Base-by-base conservation (phyloP, 37 sponge, comb jelly and placozoan genomes). In the Haliclona indistincta region DNA sequence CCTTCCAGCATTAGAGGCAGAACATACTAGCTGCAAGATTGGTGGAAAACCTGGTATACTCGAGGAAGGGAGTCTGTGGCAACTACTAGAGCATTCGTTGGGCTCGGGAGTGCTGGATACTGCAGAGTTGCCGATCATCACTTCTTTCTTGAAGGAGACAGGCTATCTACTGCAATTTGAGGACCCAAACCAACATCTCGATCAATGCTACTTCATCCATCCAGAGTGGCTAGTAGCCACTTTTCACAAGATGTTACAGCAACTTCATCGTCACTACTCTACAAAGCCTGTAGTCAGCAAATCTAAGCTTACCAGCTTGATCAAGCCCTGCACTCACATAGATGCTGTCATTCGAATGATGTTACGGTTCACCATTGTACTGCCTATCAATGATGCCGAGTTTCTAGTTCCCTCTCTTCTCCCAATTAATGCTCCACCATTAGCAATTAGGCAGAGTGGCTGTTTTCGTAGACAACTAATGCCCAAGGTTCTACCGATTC, bases 391-490 rank as follows among this genome's bases (percentile, higher is more conserved):
- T 5, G 38, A 30, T 17, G 33, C 56, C 19, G 76, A 63, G 34
- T 75, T 54, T 55, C 66, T 87, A 37, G 44, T 92, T 35, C 88
- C 88, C n/a, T 80, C 68, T 25, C 88, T 92, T 25, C 85, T 92
- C 19, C 81, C 88, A 45, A 74, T 38, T 41, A 7, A 13, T 36
- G 43, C 72, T 11, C 73, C 67, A 29, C 53, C 54, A 2, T 1
- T 56, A 3, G 22, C 69, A 33, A 60, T 73, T 22, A 35, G 71
- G 17, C 36, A 26, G 26, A 70, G 38, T 65, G 88, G 88, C 0
- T 67, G 52, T 39, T 64, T 85, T 26, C 67, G 87, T 30, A 65
- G 92, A 30, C 92, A 91, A 62, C 86, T 86, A 67, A 77, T 79
- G 5, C 87, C 92, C 35, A 86, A 74, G 60, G n/a, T 51, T 6